Conservation (phyloP, 2,797 vertebrate genomes). For the Pelochelys cantorii region DNA sequence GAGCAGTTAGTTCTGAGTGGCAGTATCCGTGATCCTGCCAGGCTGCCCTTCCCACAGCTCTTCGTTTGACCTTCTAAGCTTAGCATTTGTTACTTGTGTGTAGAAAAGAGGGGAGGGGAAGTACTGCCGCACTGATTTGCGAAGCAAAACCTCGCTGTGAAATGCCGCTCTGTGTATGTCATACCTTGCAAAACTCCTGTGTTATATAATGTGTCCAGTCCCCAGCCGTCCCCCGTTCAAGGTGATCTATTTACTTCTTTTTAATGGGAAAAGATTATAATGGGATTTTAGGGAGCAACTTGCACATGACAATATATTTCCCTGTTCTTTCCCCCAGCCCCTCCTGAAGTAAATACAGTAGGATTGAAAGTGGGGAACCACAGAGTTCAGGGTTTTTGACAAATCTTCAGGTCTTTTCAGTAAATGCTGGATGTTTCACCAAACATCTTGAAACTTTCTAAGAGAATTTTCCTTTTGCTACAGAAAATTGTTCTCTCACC, state of each 20-base stretch:
- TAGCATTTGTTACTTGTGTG: not conserved
- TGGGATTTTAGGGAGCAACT: not conserved
- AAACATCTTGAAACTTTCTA: not conserved
- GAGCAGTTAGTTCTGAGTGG: not conserved
- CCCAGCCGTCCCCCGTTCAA: not conserved
- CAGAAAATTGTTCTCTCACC: not conserved
- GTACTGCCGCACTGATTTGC: constrained; percentile 24
- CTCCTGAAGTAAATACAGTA: not conserved
- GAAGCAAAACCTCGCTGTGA: not conserved
- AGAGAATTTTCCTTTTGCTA: not conserved
- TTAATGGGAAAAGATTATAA: not conserved
- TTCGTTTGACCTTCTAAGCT: not conserved
- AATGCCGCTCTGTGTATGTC: not conserved
- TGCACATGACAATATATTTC: not conserved
- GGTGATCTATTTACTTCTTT: not conserved
- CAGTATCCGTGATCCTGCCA: not conserved
- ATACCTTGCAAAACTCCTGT: not conserved
- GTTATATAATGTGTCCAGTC: not conserved
- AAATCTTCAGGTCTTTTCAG: not conserved
- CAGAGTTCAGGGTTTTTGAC: not conserved
- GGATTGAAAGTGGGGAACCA: not conserved
- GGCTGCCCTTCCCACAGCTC: not conserved
- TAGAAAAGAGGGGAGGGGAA: constrained; percentile 29
- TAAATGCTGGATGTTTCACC: not conserved
- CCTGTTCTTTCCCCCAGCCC: not conserved